phyloP scores from a whole-genome alignment of 2,888 invertebrate species.

The Andrena minutula region DNA sequence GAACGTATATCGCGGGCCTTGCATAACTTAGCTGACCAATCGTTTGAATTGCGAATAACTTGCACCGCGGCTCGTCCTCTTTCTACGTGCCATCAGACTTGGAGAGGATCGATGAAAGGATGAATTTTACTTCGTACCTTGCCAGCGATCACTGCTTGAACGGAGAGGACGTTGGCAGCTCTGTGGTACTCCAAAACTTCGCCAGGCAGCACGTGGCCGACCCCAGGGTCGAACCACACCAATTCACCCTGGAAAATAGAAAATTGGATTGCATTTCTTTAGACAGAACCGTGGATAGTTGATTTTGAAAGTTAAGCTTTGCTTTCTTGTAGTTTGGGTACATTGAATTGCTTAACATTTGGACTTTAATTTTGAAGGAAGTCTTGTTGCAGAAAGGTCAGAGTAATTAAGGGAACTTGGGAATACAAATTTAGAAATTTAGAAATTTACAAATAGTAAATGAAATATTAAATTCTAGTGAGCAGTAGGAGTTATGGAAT shows the following conservation, averaged over 20 bases:
- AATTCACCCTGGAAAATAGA: conserved; percentile 89
- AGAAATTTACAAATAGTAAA: too few relatives aligned
- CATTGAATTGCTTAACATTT: not conserved
- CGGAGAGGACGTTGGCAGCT: conserved; percentile 95
- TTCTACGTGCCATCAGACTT: conserved; percentile 6
- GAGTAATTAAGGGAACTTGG: too few relatives aligned
- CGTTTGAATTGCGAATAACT: conserved; percentile 44
- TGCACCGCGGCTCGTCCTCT: conserved; percentile 16
- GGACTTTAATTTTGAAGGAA: not conserved
- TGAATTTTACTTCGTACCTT: conserved; percentile 87
- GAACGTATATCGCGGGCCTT: conserved; percentile 41
- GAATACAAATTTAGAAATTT: too few relatives aligned
- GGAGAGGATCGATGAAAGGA: conserved; percentile 8
- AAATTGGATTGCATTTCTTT: conserved; percentile 16
- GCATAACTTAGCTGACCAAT: conserved; percentile 46
- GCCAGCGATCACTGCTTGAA: conserved; percentile 94
- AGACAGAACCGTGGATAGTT: not conserved
- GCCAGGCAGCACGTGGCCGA: conserved; percentile 95
- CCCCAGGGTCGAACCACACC: conserved; percentile 97
- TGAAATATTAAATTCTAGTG: too few relatives aligned
- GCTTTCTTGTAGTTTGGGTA: not conserved
- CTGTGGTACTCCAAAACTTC: conserved; percentile 96
- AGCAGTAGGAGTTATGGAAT: too few relatives aligned
- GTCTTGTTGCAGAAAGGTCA: too few relatives aligned
- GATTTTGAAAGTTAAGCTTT: not conserved